Conservation (phyloP, 2,888 invertebrate genomes). For the Lasioglossum pauxillum region DNA sequence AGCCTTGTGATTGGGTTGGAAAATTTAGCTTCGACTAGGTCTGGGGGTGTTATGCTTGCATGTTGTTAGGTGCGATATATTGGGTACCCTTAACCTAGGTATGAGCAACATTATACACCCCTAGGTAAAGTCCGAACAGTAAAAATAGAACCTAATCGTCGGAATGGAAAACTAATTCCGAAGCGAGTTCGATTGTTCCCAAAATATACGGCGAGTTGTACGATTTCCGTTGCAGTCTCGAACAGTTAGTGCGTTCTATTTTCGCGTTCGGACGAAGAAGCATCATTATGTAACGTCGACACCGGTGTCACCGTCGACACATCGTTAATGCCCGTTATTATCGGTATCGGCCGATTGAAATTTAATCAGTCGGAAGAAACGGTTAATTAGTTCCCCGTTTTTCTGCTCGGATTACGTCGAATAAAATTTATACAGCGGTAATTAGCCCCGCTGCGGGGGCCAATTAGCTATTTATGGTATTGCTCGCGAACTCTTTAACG, state of each 20-base stretch:
- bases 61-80: too few relatives aligned
- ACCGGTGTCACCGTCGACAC: neutral
- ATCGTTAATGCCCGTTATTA: neutral
- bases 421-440: slow-evolving; percentile 3
- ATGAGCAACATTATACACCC: too few relatives aligned
- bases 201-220: neutral
- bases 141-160: neutral
- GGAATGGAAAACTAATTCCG: neutral
- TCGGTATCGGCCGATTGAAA: neutral
- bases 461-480: slow-evolving; percentile 18
- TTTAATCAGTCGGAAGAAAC: slow-evolving; percentile 32
- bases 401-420: slow-evolving; percentile 6
- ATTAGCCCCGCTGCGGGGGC: neutral
- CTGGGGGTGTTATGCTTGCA: too few relatives aligned
- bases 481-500: neutral
- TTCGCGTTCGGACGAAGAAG: neutral
- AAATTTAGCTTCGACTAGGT: too few relatives aligned
- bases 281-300: neutral
- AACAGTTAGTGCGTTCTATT: neutral
- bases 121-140: too few relatives aligned
- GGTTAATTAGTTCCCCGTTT: slow-evolving; percentile 29
- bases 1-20: too few relatives aligned
- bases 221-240: neutral
- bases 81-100: too few relatives aligned
- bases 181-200: neutral